Evolutionary conservation across 2,113 vertebrate species (phyloP).

Genomic region (Terrapene triunguis): DNA sequence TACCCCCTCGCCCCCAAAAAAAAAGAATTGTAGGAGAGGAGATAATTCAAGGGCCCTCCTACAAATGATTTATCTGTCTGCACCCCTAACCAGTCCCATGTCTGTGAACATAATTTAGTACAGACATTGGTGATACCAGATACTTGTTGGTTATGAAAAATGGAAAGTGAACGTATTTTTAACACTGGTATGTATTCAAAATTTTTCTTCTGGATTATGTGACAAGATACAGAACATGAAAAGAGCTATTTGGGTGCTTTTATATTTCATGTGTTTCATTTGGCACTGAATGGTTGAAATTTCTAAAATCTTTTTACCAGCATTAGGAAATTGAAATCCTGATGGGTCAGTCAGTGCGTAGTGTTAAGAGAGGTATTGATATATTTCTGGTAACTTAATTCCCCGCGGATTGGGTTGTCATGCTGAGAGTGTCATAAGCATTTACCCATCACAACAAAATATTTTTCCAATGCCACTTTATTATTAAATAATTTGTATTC

Average conservation of each 20-base stretch:
- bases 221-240: accelerated
- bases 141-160: not conserved
- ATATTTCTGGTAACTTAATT: slow-evolving; percentile 40
- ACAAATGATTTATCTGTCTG: not conserved
- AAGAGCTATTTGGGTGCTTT: slow-evolving; percentile 17
- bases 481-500: slow-evolving; percentile 55
- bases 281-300: slow-evolving; percentile 16
- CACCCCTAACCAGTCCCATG: accelerated
- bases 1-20: not conserved
- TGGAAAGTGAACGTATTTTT: not conserved
- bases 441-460: slow-evolving; percentile 26
- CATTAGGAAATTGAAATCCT: not conserved
- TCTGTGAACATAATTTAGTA: not conserved
- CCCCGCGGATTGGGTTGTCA: not conserved
- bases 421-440: slow-evolving; percentile 28
- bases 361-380: not conserved
- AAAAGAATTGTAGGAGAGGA: not conserved
- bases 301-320: not conserved
- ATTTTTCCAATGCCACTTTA: slow-evolving; percentile 49
- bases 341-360: not conserved
- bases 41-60: not conserved
- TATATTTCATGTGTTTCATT: slow-evolving; percentile 20
- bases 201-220: not conserved
- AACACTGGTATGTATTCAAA: not conserved
- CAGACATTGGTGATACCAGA: not conserved